Percentiles rank a stretch among this genome's conserved stretches.
Conservation (phyloP, 2,888 invertebrate species). For the Pristionchus exspectatus region DNA sequence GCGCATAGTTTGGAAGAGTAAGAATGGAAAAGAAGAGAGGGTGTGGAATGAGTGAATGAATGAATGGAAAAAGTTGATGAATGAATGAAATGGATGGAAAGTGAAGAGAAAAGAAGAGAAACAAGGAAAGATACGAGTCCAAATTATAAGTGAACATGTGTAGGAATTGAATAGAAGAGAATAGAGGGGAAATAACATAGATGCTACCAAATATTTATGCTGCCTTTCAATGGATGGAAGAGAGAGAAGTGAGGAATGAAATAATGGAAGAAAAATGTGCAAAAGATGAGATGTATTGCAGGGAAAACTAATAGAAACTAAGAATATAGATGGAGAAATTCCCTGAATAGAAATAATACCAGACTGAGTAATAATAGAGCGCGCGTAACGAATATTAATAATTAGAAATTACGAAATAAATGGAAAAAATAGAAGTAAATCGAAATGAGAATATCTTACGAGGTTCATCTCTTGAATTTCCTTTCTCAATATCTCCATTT, state of each 20-base stretch:
- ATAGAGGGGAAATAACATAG: slow-evolving; percentile 29
- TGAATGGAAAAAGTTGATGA: slow-evolving; percentile 30
- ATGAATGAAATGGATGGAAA: slow-evolving; percentile 23
- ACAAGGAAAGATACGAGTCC: neutral
- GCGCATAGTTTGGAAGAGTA: neutral
- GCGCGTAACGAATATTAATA: neutral
- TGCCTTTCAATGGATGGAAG: neutral
- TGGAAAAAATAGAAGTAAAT: neutral
- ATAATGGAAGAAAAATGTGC: neutral
- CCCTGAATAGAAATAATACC: neutral
- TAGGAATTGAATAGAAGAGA: neutral
- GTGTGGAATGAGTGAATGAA: slow-evolving; percentile 18
- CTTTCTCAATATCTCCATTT: slow-evolving; percentile 58
- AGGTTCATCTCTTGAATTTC: slow-evolving; percentile 38
- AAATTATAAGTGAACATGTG: slow-evolving; percentile 28
- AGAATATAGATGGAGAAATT: neutral
- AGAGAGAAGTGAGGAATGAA: slow-evolving; percentile 8
- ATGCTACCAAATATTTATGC: neutral
- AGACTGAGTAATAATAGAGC: neutral
- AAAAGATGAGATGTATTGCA: neutral
- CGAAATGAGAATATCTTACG: neutral
- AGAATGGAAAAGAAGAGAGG: neutral
- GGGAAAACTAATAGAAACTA: neutral
- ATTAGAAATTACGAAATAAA: neutral
- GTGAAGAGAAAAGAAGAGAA: neutral